Conservation (phyloP, 2,113 vertebrate genomes). For the Hydropotes inermis region DNA sequence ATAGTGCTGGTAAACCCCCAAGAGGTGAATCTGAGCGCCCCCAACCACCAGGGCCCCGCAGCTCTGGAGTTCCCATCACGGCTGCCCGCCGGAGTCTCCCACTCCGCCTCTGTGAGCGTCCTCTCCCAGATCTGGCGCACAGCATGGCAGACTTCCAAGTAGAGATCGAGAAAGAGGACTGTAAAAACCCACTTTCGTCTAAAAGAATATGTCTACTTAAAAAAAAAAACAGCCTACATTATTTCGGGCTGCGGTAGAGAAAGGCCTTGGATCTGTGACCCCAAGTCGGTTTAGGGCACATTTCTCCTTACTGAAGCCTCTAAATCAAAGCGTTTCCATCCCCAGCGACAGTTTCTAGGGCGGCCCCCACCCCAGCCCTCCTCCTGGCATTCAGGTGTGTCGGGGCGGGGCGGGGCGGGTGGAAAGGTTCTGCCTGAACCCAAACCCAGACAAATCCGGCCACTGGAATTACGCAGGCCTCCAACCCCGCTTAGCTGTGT, state of each 20-base stretch:
- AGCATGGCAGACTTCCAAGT: background rate
- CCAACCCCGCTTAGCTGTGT: background rate
- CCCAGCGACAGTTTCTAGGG: background rate
- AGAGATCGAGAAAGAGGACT: background rate
- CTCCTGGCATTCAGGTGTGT: accelerated
- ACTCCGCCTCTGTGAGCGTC: accelerated
- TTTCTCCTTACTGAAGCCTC: background rate
- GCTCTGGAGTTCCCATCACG: background rate
- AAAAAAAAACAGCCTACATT: background rate
- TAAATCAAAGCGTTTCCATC: background rate
- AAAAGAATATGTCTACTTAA: background rate
- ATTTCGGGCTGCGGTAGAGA: accelerated
- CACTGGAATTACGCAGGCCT: background rate
- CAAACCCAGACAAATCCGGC: background rate
- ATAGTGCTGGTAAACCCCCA: background rate
- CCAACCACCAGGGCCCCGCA: accelerated
- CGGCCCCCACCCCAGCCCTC: accelerated
- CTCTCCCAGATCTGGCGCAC: accelerated
- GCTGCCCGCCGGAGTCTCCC: accelerated
- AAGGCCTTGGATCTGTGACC: background rate
- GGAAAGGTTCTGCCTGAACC: background rate
- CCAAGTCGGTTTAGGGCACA: accelerated
- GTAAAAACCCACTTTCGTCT: background rate
- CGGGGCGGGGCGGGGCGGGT: accelerated
- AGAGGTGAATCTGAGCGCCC: background rate